phyloP scores from a whole-genome alignment of 2,113 vertebrate genomes.

The Toxostoma redivivum region DNA sequence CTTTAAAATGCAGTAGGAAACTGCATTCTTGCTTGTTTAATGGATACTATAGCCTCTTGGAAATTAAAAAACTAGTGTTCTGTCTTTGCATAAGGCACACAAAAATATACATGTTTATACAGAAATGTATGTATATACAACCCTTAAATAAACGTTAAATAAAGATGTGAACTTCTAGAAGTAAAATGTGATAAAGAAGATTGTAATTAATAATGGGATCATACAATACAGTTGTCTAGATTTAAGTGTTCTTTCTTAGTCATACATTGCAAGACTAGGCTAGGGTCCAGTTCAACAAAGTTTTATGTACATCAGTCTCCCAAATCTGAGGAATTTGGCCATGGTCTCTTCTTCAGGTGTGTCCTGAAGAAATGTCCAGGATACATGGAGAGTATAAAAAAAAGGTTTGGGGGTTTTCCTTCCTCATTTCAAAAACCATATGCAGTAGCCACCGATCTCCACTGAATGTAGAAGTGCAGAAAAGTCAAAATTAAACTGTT shows the following conservation, averaged over 20 bases:
- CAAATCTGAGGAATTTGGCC: not conserved
- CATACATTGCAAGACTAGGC: not conserved
- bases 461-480: not conserved
- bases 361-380: not conserved
- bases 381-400: not conserved
- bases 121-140: rapidly evolving
- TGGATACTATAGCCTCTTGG: not conserved
- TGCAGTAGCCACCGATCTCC: not conserved
- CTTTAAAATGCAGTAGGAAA: not conserved
- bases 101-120: not conserved
- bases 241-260: not conserved
- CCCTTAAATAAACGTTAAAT: not conserved
- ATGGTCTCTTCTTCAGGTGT: not conserved
- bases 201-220: not conserved
- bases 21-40: not conserved
- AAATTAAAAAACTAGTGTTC: not conserved
- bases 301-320: not conserved
- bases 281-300: not conserved
- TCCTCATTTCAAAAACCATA: not conserved
- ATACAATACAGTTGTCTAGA: not conserved
- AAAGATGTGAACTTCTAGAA: not conserved
- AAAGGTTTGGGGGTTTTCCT: not conserved
- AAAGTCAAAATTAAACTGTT: not conserved
- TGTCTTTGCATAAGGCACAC: not conserved
- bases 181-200: not conserved